Base-by-base conservation (phyloP, 2,888 invertebrate species). In the Ormyrus labotus region DNA sequence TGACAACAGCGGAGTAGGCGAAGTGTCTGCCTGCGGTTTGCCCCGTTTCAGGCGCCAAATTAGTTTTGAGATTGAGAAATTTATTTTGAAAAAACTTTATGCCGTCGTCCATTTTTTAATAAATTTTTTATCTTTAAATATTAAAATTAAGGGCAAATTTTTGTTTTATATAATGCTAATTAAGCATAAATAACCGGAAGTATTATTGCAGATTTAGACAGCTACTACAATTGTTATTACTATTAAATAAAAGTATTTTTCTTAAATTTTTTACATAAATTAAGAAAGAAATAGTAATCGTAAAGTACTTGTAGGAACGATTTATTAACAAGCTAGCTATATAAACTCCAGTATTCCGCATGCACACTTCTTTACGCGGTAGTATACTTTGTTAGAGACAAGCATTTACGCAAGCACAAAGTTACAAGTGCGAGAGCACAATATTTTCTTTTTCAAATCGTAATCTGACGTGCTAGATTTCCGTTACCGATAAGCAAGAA, bases 381-480 rank as follows among this genome's bases (percentile, higher is more conserved):
- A 63, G 11, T 58, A 71, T 60, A 60, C 6, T 53, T 60, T 48
- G 19, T 71, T n/a, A 13, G n/a, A 53, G n/a, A 13, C 50, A 3
- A 11, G 13, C 51, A 70, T 67, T 71, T 76, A 57, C 61, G 71
- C 76, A 75, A 71, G 34, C 48, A 34, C 11, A 10, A n/a, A 6
- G 34, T 74, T 61, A 45, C 65, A 60, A 19, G 50, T 48, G 60
- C 57, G 11, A 63, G 65, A 61, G 34, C n/a, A 69, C 48, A 10
- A 19, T 61, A 80, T 71, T 69, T 77, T 70, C 68, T 70, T 80
- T 63, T 55, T 58, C 55, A 64, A 81, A 76, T 75, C 57, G 51
- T n/a, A 77, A 81, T 73, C 67, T 69, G 10, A 48, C 45, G 64
- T 81, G 64, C 76, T 4, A 79, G 81, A 79, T 82, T 79, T 82